Conservation (phyloP, 2,888 invertebrate species). For the Lucinisca nassula region DNA sequence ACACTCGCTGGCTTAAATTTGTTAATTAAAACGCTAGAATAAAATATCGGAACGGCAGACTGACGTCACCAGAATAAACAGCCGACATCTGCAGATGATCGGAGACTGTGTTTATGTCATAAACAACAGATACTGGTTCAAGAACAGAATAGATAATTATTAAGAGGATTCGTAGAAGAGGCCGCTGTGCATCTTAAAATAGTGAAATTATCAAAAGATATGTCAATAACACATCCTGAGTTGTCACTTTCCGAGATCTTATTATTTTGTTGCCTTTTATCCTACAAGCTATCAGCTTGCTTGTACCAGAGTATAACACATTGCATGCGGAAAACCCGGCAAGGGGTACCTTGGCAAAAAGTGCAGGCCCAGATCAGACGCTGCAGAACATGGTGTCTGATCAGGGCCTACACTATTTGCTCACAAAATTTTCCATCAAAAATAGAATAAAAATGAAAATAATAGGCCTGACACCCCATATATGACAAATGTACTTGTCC, state of each 20-base stretch:
- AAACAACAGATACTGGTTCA: background rate
- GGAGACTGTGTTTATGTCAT: background rate
- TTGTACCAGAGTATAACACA: too few species aligned
- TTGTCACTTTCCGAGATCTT: background rate
- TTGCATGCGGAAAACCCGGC: too few species aligned
- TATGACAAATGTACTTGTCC: too few species aligned
- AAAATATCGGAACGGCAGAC: background rate
- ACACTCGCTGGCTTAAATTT: background rate
- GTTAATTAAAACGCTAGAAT: conserved; percentile 5
- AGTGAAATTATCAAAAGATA: background rate
- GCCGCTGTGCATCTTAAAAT: background rate
- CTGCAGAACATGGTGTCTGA: too few species aligned
- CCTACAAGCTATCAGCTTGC: too few species aligned
- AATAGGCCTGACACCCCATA: too few species aligned
- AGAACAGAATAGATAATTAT: background rate
- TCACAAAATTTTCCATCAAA: too few species aligned
- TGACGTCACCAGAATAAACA: conserved; percentile 7
- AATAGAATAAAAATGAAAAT: too few species aligned
- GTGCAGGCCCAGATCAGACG: too few species aligned
- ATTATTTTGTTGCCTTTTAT: background rate
- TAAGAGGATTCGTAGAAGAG: background rate
- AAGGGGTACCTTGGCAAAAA: too few species aligned
- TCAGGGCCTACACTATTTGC: too few species aligned
- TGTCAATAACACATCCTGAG: background rate
- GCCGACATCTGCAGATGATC: conserved; percentile 2